phyloP scores from a whole-genome alignment of 2,113 vertebrate species.

The Dendropsophus ebraccatus region DNA sequence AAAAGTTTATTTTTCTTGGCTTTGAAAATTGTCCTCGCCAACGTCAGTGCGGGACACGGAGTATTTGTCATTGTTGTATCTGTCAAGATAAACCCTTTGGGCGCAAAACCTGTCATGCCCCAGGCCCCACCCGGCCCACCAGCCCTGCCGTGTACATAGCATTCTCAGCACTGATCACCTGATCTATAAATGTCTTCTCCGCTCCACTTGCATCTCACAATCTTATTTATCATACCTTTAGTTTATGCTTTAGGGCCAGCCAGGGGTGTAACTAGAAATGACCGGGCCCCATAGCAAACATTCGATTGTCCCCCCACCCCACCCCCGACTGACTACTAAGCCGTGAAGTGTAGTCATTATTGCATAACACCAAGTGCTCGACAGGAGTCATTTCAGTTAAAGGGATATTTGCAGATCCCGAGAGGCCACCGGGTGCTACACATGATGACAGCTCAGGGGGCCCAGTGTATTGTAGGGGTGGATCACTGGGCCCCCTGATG shows the following conservation, averaged over 20 bases:
- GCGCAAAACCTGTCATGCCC: background rate
- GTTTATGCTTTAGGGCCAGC: background rate
- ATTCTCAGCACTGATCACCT: background rate
- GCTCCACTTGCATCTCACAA: background rate
- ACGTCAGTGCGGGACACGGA: background rate
- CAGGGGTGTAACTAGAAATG: too few species aligned
- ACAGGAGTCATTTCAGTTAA: too few species aligned
- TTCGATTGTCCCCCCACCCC: too few species aligned
- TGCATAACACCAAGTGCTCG: too few species aligned
- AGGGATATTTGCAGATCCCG: too few species aligned
- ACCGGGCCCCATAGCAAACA: too few species aligned
- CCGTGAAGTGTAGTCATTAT: too few species aligned
- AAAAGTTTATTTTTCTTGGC: background rate
- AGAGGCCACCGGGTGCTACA: too few species aligned
- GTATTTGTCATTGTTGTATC: background rate
- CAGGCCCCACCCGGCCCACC: background rate
- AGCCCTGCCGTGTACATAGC: background rate
- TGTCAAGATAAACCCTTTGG: background rate
- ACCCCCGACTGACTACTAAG: too few species aligned
- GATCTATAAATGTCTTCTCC: background rate
- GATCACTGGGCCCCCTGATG: too few species aligned
- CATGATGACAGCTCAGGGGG: too few species aligned
- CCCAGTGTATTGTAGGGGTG: too few species aligned
- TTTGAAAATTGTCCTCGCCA: background rate
- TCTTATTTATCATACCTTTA: background rate